Evolutionary conservation across 2,113 vertebrate genomes (phyloP).

Genomic region (Pelvicachromis taeniatus): DNA sequence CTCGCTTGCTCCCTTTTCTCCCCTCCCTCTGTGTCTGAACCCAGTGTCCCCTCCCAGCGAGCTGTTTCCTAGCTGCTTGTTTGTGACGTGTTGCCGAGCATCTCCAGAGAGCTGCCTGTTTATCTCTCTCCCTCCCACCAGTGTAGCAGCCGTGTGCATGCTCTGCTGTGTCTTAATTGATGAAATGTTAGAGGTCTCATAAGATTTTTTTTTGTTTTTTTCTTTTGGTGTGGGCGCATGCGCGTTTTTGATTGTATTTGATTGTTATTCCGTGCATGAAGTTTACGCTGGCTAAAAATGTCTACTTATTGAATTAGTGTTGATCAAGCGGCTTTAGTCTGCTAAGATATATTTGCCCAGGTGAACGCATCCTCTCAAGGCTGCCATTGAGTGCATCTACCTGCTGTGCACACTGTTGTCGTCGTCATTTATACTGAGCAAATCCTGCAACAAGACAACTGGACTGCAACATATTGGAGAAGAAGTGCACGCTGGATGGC

Average conservation of each 20-base stretch:
- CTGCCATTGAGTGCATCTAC: not conserved
- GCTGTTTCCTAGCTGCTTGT: conserved; percentile 43
- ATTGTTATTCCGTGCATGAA: not conserved
- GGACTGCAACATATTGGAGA: not conserved
- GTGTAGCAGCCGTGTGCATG: conserved; percentile 14
- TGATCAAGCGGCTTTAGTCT: conserved; percentile 31
- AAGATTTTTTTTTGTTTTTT: not conserved
- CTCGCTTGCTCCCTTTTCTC: not conserved
- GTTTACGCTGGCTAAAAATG: conserved; percentile 7
- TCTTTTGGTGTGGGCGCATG: not conserved
- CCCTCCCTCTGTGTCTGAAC: not conserved
- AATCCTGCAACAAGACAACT: not conserved
- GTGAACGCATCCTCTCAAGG: not conserved
- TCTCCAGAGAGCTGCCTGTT: conserved; percentile 54
- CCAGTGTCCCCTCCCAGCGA: not conserved
- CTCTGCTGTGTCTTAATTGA: conserved; percentile 48
- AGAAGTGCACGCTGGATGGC: not conserved
- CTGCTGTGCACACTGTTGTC: not conserved
- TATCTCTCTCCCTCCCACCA: conserved; percentile 21
- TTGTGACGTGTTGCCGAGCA: conserved; percentile 18
- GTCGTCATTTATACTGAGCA: not conserved
- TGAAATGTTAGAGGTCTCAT: conserved; percentile 28
- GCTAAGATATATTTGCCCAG: conserved; percentile 19
- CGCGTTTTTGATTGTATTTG: not conserved
- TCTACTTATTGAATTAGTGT: conserved; percentile 43